phyloP scores from a whole-genome alignment of 1,140 invertebrate genomes.

The Portunus trituberculatus region DNA sequence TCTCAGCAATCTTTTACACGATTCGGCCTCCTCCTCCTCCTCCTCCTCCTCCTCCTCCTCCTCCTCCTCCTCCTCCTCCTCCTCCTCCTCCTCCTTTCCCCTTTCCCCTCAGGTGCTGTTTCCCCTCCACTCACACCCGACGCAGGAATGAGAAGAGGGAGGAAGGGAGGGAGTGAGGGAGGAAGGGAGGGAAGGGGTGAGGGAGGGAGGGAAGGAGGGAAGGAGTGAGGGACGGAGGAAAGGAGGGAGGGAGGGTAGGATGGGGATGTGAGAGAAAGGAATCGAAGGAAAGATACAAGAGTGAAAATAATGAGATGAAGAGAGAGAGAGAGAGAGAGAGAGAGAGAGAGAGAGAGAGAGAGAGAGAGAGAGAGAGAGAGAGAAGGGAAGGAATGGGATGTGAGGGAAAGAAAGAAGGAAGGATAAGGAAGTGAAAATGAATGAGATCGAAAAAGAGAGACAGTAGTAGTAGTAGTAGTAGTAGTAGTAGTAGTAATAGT shows the following conservation, averaged over 20 bases:
- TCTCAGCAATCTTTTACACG: not conserved
- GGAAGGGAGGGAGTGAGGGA: not conserved
- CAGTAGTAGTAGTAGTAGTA: not conserved
- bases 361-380: not conserved
- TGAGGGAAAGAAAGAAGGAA: too few relatives aligned
- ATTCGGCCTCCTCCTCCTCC: not conserved
- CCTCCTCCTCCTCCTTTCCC: not conserved
- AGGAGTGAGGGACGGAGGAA: too few relatives aligned
- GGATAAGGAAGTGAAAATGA: too few relatives aligned
- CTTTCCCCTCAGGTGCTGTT: not conserved
- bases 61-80: not conserved
- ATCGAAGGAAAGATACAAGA: too few relatives aligned
- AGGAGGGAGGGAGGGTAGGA: too few relatives aligned
- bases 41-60: not conserved
- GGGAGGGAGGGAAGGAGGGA: too few relatives aligned
- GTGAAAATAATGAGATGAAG: not conserved
- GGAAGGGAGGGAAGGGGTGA: not conserved
- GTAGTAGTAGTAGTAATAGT: too few relatives aligned
- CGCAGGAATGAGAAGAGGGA: not conserved
- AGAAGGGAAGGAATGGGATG: not conserved
- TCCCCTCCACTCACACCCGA: slow-evolving; percentile 24
- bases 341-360: slow-evolving; percentile 30
- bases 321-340: slow-evolving; percentile 39
- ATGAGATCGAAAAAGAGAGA: too few relatives aligned
- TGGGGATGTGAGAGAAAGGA: too few relatives aligned